Base-by-base conservation (phyloP, 2,113 vertebrate genomes). In the Zingel zingel region DNA sequence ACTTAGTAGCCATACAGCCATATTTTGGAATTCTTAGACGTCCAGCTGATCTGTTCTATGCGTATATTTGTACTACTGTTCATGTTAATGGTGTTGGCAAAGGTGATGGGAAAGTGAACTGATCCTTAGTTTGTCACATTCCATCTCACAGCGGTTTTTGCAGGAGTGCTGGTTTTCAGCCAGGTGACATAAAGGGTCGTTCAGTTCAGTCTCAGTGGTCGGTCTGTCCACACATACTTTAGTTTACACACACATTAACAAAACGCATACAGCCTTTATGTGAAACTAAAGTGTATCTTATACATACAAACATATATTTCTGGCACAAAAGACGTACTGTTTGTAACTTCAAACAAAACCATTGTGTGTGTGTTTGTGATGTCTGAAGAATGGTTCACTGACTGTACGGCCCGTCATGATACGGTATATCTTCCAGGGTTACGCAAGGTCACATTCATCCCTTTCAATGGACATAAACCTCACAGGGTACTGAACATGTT, bases 151-250 rank as follows among this genome's bases (percentile, higher is more conserved):
- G 77, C 8, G 14, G n/a, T 62, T 85, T 88, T 92, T 85, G 83
- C 89, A 81, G 77, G 51, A 7, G 23, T 13, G 9, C 33, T 73
- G 54, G 48, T 48, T 36, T 80, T 81, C 79, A 23, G 2, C 85
- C 88, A 85, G 75, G 89, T 92, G 66, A 82, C 50, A 74, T 80
- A 56, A 66, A 86, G 76, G 90, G 88, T 92, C 51, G 47, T 43
- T 66, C 62, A 21, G 88, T 90, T 93, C 77, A 74, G 67, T 86
- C 88, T 69, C 83, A 68, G 87, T 11, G 56, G 84, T 87, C 61
- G 21, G 84, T 79, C 76, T 18, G 11, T 69, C n/a, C 71, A 8
- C 76, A 57, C 16, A 5, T 36, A 61, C 54, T 9, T 15, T 51
- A 54, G 51, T 63, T 21, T 50, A 43, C 53, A 62, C 59, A 7